Conservation (phyloP, 2,113 vertebrate species). For the Choloepus hoffmanni region DNA sequence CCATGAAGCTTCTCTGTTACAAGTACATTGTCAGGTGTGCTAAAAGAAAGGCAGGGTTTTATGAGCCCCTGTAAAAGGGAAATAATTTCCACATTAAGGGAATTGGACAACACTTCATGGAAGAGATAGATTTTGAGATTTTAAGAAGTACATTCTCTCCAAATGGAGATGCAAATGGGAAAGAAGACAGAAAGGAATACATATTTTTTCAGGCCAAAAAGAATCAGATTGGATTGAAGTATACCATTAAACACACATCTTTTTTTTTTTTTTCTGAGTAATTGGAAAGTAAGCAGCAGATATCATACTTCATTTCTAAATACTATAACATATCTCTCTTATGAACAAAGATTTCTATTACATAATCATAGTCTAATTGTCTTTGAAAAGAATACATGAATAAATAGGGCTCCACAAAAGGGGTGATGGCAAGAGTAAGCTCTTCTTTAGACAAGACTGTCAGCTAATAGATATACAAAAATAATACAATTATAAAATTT, state of each 20-base stretch:
- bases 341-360: neutral
- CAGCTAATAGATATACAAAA: neutral
- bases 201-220: neutral
- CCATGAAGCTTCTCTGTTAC: neutral
- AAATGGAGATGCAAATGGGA: neutral
- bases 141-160: neutral
- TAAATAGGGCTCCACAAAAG: neutral
- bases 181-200: neutral
- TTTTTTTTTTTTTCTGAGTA: neutral
- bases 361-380: neutral
- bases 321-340: neutral
- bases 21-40: neutral
- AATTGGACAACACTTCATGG: neutral
- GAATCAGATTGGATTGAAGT: neutral
- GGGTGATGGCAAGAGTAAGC: neutral
- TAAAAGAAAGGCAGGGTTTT: neutral
- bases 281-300: neutral
- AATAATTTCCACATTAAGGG: neutral
- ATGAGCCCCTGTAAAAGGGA: neutral
- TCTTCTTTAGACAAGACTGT: neutral
- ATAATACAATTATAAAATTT: neutral
- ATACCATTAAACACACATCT: neutral
- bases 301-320: neutral
- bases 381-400: neutral
- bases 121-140: conserved; percentile 12